Evolutionary conservation across 2,113 vertebrate genomes (phyloP).

Genomic region (Lates calcarifer): DNA sequence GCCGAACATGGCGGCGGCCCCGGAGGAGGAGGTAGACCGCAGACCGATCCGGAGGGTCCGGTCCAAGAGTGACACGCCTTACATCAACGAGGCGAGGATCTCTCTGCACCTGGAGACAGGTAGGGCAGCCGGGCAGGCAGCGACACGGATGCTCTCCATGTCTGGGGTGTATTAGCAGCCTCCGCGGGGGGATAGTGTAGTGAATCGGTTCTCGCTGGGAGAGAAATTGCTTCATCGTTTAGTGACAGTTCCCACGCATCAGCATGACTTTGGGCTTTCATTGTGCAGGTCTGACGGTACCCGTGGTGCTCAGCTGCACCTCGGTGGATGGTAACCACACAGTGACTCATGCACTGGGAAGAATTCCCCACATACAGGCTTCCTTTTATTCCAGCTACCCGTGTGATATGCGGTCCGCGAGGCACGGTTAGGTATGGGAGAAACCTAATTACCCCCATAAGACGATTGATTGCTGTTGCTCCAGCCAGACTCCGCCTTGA

Average conservation of each 20-base stretch:
- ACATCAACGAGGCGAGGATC: slow-evolving; percentile 96
- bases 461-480: slow-evolving; percentile 16
- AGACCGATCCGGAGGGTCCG: slow-evolving; percentile 95
- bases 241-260: slow-evolving; percentile 53
- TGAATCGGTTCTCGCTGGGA: slow-evolving; percentile 7
- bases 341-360: slow-evolving; percentile 56
- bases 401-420: neutral
- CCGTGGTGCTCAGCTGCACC: slow-evolving; percentile 46
- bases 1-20: slow-evolving; percentile 90
- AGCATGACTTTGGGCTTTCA: slow-evolving; percentile 64
- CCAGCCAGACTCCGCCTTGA: slow-evolving; percentile 52
- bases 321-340: slow-evolving; percentile 40
- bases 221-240: slow-evolving; percentile 16
- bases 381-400: neutral
- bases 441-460: slow-evolving; percentile 22
- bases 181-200: neutral
- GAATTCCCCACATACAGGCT: neutral
- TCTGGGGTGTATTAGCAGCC: slow-evolving; percentile 36
- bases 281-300: slow-evolving; percentile 56
- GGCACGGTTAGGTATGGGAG: neutral
- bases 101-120: slow-evolving; percentile 96
- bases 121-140: slow-evolving; percentile 78
- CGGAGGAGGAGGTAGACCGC: slow-evolving; percentile 93
- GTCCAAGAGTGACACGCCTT: slow-evolving; percentile 98
- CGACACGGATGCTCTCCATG: slow-evolving; percentile 11